phyloP scores from a whole-genome alignment of 2,888 invertebrate species.

The Cataglyphis altisquamis region DNA sequence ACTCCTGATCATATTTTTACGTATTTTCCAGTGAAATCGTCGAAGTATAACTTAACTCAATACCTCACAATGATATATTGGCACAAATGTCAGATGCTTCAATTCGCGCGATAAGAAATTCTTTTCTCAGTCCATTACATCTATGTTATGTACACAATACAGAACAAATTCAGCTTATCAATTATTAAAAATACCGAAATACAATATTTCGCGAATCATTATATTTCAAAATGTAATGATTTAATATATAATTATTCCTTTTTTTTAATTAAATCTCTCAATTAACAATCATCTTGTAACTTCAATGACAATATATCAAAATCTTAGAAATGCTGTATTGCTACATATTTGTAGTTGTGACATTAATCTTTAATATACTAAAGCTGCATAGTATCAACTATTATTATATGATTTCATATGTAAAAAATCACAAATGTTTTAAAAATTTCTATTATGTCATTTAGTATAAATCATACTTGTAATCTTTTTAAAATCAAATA shows the following conservation, averaged over 20 bases:
- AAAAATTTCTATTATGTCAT: constrained; percentile 31
- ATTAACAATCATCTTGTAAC: constrained; percentile 63
- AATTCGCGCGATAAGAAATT: constrained; percentile 22
- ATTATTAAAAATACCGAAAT: constrained; percentile 50
- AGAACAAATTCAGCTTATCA: constrained; percentile 38
- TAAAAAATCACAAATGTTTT: constrained; percentile 59
- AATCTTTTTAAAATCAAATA: constrained; percentile 58
- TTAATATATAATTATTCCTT: constrained; percentile 21
- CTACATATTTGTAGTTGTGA: constrained; percentile 43
- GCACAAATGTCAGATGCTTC: constrained; percentile 61
- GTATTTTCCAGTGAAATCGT: neutral
- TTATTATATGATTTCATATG: constrained; percentile 38
- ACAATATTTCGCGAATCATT: constrained; percentile 19
- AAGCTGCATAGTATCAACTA: neutral
- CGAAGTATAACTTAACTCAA: constrained; percentile 22
- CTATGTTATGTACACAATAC: constrained; percentile 43
- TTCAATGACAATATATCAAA: constrained; percentile 68
- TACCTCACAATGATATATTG: constrained; percentile 58
- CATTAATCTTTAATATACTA: constrained; percentile 23
- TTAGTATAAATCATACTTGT: constrained; percentile 40
- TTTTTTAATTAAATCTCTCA: constrained; percentile 68
- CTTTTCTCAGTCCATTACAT: constrained; percentile 17
- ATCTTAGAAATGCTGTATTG: constrained; percentile 55
- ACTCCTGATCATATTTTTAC: neutral
- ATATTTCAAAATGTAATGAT: constrained; percentile 49